Conservation (phyloP, 2,797 vertebrate genomes). For the Tragelaphus eurycerus region DNA sequence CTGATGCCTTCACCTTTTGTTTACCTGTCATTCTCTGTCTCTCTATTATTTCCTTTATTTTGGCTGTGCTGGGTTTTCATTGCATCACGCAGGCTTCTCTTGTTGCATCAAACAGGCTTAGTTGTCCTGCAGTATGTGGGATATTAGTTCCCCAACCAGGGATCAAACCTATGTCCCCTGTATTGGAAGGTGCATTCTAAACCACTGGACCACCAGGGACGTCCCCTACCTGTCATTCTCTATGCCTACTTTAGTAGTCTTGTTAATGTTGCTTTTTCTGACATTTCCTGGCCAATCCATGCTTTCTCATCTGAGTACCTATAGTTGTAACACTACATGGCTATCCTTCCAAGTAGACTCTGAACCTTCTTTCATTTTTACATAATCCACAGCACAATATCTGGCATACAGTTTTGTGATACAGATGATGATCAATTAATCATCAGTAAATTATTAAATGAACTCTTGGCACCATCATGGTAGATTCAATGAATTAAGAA, state of each 20-base stretch:
- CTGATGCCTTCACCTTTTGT: neutral
- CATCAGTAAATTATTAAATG: neutral
- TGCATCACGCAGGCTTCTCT: neutral
- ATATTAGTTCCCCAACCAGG: neutral
- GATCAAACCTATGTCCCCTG: neutral
- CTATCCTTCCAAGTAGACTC: neutral
- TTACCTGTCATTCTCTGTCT: neutral
- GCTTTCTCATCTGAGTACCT: neutral
- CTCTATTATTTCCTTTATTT: neutral
- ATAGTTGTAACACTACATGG: neutral
- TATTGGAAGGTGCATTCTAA: neutral
- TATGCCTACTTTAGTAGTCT: neutral
- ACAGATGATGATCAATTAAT: neutral
- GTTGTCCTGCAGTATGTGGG: neutral
- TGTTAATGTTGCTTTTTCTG: neutral
- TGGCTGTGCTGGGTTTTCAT: neutral
- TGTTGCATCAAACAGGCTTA: neutral
- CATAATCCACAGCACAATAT: neutral
- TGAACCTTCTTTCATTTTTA: neutral
- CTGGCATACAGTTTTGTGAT: neutral
- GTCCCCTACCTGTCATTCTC: neutral
- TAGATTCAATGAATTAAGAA: constrained; percentile 17
- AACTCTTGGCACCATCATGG: neutral
- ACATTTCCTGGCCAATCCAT: neutral
- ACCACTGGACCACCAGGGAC: neutral